Conservation (phyloP, 2,888 invertebrate genomes). For the Acrocyrtus sp. region DNA sequence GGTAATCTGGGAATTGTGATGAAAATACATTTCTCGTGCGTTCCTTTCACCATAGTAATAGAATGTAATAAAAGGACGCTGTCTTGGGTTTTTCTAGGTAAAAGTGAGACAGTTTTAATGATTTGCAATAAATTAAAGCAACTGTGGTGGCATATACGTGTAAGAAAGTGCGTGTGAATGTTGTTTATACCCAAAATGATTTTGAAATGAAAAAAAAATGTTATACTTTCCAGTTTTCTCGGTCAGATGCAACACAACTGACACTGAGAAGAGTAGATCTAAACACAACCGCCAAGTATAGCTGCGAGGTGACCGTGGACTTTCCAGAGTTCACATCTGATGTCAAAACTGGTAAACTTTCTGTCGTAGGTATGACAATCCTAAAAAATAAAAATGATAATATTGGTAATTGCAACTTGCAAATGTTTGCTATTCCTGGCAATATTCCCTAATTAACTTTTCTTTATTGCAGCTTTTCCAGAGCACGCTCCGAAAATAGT, state of each 20-base stretch:
- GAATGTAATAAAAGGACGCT: too few relatives aligned
- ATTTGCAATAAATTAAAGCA: not conserved
- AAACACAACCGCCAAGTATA: constrained; percentile 61
- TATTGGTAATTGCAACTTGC: too few relatives aligned
- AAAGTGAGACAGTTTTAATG: too few relatives aligned
- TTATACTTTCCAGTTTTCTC: constrained; percentile 56
- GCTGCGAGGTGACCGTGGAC: constrained; percentile 64
- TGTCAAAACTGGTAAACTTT: constrained; percentile 47
- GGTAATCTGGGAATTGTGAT: too few relatives aligned
- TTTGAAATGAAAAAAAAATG: too few relatives aligned
- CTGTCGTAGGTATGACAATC: constrained; percentile 60
- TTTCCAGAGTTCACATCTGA: constrained; percentile 61
- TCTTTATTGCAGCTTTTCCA: constrained; percentile 42
- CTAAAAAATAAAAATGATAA: too few relatives aligned
- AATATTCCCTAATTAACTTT: not conserved
- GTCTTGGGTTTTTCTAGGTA: too few relatives aligned
- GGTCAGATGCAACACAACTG: constrained; percentile 60
- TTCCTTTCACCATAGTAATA: too few relatives aligned
- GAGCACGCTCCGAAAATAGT: constrained; percentile 47
- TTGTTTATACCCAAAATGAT: too few relatives aligned
- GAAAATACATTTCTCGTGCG: too few relatives aligned
- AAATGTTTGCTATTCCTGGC: too few relatives aligned
- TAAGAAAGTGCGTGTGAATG: not conserved
- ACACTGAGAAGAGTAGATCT: constrained; percentile 58
- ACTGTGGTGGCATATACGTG: not conserved